phyloP scores from a whole-genome alignment of 2,888 invertebrate genomes.

The Crocallis elinguaria region DNA sequence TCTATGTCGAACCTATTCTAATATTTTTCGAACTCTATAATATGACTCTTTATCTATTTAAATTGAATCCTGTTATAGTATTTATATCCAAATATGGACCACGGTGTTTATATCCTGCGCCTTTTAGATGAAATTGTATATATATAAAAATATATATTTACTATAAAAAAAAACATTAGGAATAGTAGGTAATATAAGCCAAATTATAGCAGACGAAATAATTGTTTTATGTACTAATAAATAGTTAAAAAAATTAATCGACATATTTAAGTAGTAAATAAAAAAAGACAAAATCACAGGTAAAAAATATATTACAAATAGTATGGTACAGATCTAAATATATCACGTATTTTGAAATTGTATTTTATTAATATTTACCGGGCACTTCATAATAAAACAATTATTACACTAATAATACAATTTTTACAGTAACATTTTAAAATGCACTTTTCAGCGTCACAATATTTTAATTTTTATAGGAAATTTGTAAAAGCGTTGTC shows the following conservation, averaged over 20 bases:
- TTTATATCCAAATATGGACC: slow-evolving; percentile 58
- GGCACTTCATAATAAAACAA: slow-evolving; percentile 34
- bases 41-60: too few relatives aligned
- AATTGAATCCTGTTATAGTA: not conserved
- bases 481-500: not conserved
- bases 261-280: not conserved
- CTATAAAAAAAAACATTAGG: slow-evolving; percentile 32
- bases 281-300: not conserved
- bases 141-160: slow-evolving; percentile 53
- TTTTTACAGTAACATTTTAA: slow-evolving; percentile 31
- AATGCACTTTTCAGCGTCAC: slow-evolving; percentile 16
- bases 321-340: slow-evolving; percentile 14
- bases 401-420: slow-evolving; percentile 34
- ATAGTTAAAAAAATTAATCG: not conserved
- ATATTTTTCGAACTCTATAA: too few relatives aligned
- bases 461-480: slow-evolving; percentile 1
- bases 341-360: slow-evolving; percentile 42
- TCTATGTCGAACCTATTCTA: too few relatives aligned
- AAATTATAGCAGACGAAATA: slow-evolving; percentile 51
- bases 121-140: slow-evolving; percentile 66
- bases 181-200: slow-evolving; percentile 37
- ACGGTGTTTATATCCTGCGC: slow-evolving; percentile 70
- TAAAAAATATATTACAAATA: not conserved
- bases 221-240: slow-evolving; percentile 27
- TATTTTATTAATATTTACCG: slow-evolving; percentile 30